phyloP scores from a whole-genome alignment of 2,113 vertebrate species.

The Cololabis saira region DNA sequence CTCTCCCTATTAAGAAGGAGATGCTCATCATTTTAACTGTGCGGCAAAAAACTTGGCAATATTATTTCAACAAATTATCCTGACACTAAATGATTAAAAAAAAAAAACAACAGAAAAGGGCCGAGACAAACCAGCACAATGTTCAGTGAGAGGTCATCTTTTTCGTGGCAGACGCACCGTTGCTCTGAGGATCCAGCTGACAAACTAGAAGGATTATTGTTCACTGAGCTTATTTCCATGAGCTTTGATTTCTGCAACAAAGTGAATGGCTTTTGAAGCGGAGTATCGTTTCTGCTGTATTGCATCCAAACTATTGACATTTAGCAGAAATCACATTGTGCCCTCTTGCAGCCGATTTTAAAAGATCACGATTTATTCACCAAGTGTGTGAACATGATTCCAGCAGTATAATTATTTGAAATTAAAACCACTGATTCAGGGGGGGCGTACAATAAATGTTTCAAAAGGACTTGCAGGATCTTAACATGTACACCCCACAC shows the following conservation, averaged over 20 bases:
- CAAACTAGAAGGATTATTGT: slow-evolving; percentile 3
- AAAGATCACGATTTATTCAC: neutral
- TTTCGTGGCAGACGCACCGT: slow-evolving; percentile 40
- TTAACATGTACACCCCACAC: too few species aligned
- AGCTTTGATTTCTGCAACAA: neutral
- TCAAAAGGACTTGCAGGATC: too few species aligned
- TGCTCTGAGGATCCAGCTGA: slow-evolving; percentile 21
- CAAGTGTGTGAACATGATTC: neutral
- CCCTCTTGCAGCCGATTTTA: neutral
- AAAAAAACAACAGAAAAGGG: neutral
- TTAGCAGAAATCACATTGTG: neutral
- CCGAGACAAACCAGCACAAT: slow-evolving; percentile 21
- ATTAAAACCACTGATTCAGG: too few species aligned
- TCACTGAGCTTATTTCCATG: slow-evolving; percentile 10
- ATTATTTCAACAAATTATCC: too few species aligned
- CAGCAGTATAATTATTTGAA: too few species aligned
- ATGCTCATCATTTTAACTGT: too few species aligned
- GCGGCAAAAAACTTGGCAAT: too few species aligned
- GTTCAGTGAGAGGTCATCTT: slow-evolving; percentile 54
- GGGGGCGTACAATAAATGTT: too few species aligned
- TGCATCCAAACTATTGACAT: neutral
- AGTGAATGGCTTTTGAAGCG: neutral
- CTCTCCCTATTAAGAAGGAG: too few species aligned
- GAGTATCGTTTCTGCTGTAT: too few species aligned
- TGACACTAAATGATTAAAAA: too few species aligned